These are phyloP conservation scores for Cybosia mesomella DNA, from an alignment of 2,888 invertebrate species.

Conservation along the genomic window DNA sequence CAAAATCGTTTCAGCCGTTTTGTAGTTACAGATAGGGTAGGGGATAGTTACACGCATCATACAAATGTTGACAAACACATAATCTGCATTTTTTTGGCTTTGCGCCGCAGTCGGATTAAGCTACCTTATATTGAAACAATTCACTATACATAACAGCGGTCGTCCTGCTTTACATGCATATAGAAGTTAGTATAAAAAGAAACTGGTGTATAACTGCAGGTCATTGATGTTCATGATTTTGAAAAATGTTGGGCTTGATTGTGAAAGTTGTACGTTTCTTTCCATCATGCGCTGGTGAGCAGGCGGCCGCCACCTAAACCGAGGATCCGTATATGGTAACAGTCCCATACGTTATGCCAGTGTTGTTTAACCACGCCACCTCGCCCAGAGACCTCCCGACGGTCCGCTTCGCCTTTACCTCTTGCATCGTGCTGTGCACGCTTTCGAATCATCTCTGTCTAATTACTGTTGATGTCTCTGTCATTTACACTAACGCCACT, in stretches of 20 bases:
- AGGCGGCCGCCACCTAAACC: conserved; percentile 95
- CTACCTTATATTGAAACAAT: neutral
- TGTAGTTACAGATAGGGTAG: neutral
- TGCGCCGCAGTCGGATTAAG: neutral
- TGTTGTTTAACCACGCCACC: conserved; percentile 73
- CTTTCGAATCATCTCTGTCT: conserved; percentile 72
- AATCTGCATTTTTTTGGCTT: neutral
- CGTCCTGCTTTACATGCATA: neutral
- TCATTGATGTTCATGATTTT: conserved; percentile 33
- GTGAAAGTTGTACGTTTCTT: conserved; percentile 78
- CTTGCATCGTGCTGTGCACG: conserved; percentile 84
- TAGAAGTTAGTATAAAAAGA: neutral
- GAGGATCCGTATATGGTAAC: conserved; percentile 97
- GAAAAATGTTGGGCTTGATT: conserved; percentile 61
- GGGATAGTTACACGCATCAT: no score
- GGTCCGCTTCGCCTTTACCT: conserved; percentile 74
- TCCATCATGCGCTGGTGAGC: conserved; percentile 85
- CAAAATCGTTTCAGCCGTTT: neutral
- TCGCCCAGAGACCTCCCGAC: conserved; percentile 74
- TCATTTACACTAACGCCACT: conserved; percentile 51
- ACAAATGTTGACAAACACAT: neutral
- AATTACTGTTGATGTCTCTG: conserved; percentile 43
- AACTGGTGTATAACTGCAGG: conserved; percentile 29
- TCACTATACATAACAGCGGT: neutral
- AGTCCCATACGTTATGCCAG: conserved; percentile 67